Evolutionary conservation across 2,797 vertebrate species (phyloP).

Genomic region (Sciaenops ocellatus): DNA sequence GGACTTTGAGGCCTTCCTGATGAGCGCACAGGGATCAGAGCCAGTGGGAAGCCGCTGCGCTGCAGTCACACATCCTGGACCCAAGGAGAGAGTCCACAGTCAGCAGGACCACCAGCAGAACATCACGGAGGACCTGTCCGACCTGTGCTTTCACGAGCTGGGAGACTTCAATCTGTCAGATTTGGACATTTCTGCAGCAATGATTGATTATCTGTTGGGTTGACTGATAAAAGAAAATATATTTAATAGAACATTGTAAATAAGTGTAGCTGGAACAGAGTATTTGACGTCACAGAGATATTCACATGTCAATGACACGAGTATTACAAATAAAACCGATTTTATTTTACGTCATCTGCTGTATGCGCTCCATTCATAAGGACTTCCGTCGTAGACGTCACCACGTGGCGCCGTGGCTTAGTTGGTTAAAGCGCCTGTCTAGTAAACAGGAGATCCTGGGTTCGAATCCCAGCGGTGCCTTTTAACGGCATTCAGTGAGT

Average conservation of each 20-base stretch:
- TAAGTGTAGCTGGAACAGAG: background rate
- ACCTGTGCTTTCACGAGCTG: conserved; percentile 63
- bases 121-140: conserved; percentile 47
- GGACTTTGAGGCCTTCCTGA: conserved; percentile 56
- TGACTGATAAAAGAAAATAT: conserved; percentile 20
- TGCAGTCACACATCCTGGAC: background rate
- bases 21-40: background rate
- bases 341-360: fast-evolving
- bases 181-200: conserved; percentile 67
- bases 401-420: conserved; percentile 84
- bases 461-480: conserved; percentile 86
- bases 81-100: background rate
- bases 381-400: fast-evolving
- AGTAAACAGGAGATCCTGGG: conserved; percentile 88
- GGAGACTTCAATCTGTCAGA: conserved; percentile 65
- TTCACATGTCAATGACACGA: background rate
- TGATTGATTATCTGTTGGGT: conserved; percentile 75
- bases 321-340: background rate
- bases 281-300: conserved; percentile 29
- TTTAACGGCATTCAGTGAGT: background rate
- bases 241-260: conserved; percentile 13
- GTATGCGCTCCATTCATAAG: fast-evolving
- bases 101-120: conserved; percentile 13
- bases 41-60: conserved; percentile 20
- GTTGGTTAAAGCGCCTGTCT: conserved; percentile 87